phyloP scores from a whole-genome alignment of 2,888 invertebrate species.

The Cremastinae sp. region DNA sequence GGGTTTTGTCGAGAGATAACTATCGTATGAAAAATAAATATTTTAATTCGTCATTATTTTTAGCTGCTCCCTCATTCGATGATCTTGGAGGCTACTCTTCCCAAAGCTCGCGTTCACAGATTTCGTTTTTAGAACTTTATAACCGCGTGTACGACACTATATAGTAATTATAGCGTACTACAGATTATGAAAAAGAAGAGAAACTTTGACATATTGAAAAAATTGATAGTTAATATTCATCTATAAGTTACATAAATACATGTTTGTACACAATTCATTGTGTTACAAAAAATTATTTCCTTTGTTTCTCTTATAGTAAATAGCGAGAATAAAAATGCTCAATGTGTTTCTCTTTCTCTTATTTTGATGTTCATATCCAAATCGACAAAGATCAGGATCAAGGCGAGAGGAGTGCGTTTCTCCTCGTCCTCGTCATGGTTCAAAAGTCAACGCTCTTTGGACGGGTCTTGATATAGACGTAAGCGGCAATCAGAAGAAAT shows the following conservation, averaged over 20 bases:
- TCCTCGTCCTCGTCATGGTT: slow-evolving; percentile 41
- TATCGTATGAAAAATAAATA: slow-evolving; percentile 2
- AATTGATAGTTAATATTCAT: slow-evolving; percentile 19
- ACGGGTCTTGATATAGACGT: slow-evolving; percentile 90
- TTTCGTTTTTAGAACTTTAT: no score
- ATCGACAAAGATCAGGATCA: slow-evolving; percentile 24
- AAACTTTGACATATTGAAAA: slow-evolving; percentile 3
- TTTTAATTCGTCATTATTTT: slow-evolving; percentile 14
- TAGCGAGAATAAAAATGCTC: slow-evolving; percentile 13
- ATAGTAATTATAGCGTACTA: no score
- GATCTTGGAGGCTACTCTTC: slow-evolving; percentile 9
- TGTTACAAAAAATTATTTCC: slow-evolving; percentile 31
- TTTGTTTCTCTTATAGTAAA: not conserved
- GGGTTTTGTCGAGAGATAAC: no score
- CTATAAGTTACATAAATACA: slow-evolving; percentile 49
- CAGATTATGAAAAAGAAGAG: not conserved
- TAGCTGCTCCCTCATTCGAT: not conserved
- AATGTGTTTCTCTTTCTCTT: not conserved
- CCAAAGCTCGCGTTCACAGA: no score
- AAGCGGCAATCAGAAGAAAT: slow-evolving; percentile 87
- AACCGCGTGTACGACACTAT: no score
- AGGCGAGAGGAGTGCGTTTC: slow-evolving; percentile 27
- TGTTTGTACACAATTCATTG: not conserved
- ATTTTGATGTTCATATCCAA: slow-evolving; percentile 1
- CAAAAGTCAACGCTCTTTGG: slow-evolving; percentile 81